Percentiles rank a stretch among this genome's conserved stretches.
Evolutionary conservation across 2,888 invertebrate species (phyloP).

Genomic region (Serripes groenlandicus): DNA sequence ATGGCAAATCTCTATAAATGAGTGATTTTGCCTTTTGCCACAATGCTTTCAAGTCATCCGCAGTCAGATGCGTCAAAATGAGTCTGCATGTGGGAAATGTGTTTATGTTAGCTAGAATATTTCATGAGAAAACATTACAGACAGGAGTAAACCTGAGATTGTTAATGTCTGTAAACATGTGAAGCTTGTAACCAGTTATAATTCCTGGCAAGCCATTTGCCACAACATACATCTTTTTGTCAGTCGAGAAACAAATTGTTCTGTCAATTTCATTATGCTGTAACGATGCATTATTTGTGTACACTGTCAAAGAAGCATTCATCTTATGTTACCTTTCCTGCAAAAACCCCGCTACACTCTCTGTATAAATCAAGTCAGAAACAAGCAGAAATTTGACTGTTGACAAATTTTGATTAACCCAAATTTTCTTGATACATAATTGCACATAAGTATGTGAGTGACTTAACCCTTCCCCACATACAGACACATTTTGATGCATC

Average conservation of each 20-base stretch:
- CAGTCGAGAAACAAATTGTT: neutral
- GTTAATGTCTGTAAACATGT: neutral
- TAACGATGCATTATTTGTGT: conserved; percentile 21
- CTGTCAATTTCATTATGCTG: neutral
- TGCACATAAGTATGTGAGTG: neutral
- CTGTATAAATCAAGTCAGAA: too few relatives aligned
- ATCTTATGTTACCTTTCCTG: neutral
- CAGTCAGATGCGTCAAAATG: too few relatives aligned
- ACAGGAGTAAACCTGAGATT: too few relatives aligned
- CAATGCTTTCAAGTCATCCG: too few relatives aligned
- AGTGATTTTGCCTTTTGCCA: too few relatives aligned
- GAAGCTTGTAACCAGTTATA: conserved; percentile 7
- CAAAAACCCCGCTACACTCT: too few relatives aligned
- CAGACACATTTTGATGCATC: neutral
- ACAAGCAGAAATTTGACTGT: too few relatives aligned
- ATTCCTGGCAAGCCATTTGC: conserved; percentile 8
- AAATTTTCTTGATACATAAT: conserved; percentile 6
- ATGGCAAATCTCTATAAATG: too few relatives aligned
- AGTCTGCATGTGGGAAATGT: too few relatives aligned
- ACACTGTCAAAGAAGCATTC: conserved; percentile 6
- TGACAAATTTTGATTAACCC: too few relatives aligned
- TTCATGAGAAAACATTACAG: too few relatives aligned
- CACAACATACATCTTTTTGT: conserved; percentile 4
- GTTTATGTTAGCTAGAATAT: too few relatives aligned
- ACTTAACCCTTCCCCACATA: neutral